Percentiles rank a stretch among this genome's conserved stretches.
Conservation (phyloP, 2,888 invertebrate genomes). For the Pseudanteris insignis region DNA sequence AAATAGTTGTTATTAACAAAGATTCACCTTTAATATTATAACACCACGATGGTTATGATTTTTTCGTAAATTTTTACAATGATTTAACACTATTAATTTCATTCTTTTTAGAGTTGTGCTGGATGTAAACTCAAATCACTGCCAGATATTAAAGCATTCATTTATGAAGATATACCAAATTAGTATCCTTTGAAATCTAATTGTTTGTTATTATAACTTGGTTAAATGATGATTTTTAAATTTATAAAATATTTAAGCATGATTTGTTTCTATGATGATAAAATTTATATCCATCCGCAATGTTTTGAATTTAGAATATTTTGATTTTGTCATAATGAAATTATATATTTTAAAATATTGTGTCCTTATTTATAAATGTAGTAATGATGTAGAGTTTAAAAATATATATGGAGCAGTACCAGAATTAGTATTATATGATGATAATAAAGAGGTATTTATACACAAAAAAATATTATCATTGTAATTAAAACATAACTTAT, state of each 20-base stretch:
- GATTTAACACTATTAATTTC: neutral
- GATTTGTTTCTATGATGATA: too few relatives aligned
- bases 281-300: too few relatives aligned
- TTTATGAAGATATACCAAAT: conserved; percentile 74
- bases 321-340: too few relatives aligned
- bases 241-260: too few relatives aligned
- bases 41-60: neutral
- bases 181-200: conserved; percentile 72
- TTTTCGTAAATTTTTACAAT: neutral
- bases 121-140: conserved; percentile 76
- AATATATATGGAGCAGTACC: conserved; percentile 75
- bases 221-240: too few relatives aligned
- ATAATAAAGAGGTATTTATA: conserved; percentile 68
- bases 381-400: conserved; percentile 70
- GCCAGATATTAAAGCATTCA: conserved; percentile 74
- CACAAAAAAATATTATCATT: too few relatives aligned
- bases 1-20: too few relatives aligned
- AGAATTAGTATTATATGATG: conserved; percentile 72
- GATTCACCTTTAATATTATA: too few relatives aligned
- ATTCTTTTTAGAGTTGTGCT: conserved; percentile 71
- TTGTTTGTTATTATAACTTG: too few relatives aligned
- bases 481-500: neutral
- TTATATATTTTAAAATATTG: too few relatives aligned
- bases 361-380: too few relatives aligned
- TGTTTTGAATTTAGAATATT: too few relatives aligned